Conservation (phyloP, 2,888 invertebrate species). For the Diplolepis rosae region DNA sequence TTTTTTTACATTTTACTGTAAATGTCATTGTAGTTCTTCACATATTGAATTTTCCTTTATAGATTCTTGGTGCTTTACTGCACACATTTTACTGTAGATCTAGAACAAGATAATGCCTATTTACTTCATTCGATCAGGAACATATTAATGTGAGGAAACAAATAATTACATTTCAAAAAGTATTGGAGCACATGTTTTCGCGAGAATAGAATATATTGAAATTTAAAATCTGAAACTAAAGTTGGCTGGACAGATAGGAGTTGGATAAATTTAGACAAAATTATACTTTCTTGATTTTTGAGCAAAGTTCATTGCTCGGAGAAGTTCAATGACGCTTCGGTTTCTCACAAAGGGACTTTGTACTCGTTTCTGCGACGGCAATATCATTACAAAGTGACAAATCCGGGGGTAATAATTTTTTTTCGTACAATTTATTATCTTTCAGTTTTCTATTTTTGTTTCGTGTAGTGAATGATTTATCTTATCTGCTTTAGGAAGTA, state of each 20-base stretch:
- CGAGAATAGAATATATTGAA: too few species aligned
- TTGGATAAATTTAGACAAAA: slow-evolving; percentile 11
- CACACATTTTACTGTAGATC: too few species aligned
- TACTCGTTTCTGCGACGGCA: slow-evolving; percentile 12
- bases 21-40: too few species aligned
- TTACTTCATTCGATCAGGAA: too few species aligned
- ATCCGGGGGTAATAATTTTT: neutral
- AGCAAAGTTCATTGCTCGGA: slow-evolving; percentile 25
- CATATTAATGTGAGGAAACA: too few species aligned
- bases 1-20: too few species aligned
- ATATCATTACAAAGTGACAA: slow-evolving; percentile 17
- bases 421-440: neutral
- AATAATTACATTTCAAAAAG: too few species aligned
- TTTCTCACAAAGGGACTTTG: slow-evolving; percentile 22
- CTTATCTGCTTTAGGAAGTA: neutral
- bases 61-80: too few species aligned
- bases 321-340: slow-evolving; percentile 27
- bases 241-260: neutral
- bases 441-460: neutral
- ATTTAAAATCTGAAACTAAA: neutral
- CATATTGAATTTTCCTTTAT: too few species aligned
- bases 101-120: too few species aligned
- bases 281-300: slow-evolving; percentile 18
- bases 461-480: neutral
- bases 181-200: too few species aligned